Conservation (phyloP, 2,113 vertebrate species). For the Poicephalus meyeri region DNA sequence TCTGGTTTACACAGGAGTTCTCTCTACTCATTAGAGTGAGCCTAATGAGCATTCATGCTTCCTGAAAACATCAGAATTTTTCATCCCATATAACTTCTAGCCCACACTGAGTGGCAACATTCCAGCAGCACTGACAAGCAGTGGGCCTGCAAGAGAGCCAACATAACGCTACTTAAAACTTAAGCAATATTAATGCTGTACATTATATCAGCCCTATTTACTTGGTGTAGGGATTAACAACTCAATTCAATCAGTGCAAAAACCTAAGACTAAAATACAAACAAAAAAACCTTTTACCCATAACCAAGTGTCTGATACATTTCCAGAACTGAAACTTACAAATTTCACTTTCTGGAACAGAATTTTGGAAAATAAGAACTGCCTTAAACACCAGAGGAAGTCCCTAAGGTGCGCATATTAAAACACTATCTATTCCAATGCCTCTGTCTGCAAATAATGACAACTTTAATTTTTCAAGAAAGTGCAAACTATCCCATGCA, state of each 20-base stretch:
- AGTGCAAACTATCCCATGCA: too few species aligned
- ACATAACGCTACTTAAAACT: rapidly evolving
- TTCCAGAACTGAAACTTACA: rapidly evolving
- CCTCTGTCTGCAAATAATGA: not conserved
- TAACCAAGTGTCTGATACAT: not conserved
- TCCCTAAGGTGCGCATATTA: not conserved
- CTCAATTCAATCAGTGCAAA: not conserved
- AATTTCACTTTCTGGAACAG: not conserved
- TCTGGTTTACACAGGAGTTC: not conserved
- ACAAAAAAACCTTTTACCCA: not conserved
- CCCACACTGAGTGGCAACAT: not conserved
- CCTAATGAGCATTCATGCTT: not conserved
- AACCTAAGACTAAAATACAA: not conserved
- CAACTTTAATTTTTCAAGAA: not conserved
- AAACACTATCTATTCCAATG: not conserved
- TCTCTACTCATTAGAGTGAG: not conserved
- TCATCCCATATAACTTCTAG: rapidly evolving
- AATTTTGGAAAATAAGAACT: not conserved
- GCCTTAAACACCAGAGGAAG: not conserved
- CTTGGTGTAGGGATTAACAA: not conserved
- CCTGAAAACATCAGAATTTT: not conserved
- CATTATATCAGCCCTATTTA: not conserved
- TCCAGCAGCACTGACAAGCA: not conserved
- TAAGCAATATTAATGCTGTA: not conserved
- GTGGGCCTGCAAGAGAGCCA: not conserved